phyloP scores from a whole-genome alignment of 1,140 invertebrate species.

The Mya arenaria region DNA sequence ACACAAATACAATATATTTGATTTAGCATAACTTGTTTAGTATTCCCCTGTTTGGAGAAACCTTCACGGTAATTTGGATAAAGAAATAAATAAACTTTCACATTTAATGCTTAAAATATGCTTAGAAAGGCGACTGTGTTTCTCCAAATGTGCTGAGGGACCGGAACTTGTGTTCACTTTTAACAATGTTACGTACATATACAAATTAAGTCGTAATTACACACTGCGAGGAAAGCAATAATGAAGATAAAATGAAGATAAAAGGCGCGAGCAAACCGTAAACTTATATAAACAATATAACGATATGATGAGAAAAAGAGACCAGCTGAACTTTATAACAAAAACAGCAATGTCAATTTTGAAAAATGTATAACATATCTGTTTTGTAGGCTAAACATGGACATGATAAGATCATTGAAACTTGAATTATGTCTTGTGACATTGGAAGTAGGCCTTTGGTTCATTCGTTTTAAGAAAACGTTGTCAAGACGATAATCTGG shows the following conservation, averaged over 20 bases:
- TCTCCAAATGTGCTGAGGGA: background rate
- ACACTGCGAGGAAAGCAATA: too few species aligned
- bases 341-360: background rate
- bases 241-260: background rate
- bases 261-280: background rate
- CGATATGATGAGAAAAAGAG: background rate
- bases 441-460: constrained; percentile 57
- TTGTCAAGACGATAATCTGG: constrained; percentile 62
- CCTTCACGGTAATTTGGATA: too few species aligned
- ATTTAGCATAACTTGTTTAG: too few species aligned
- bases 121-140: background rate
- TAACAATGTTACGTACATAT: too few species aligned
- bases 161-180: too few species aligned
- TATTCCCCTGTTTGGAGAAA: too few species aligned
- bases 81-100: too few species aligned
- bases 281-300: background rate
- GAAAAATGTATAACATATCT: background rate
- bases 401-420: constrained; percentile 61
- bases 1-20: too few species aligned
- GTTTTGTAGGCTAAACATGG: constrained; percentile 61
- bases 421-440: constrained; percentile 62
- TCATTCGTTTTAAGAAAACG: constrained; percentile 55
- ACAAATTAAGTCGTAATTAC: too few species aligned
- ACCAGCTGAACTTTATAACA: background rate
- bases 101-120: too few species aligned